Base-by-base conservation (phyloP, 2,113 vertebrate genomes). In the Callorhinus ursinus region DNA sequence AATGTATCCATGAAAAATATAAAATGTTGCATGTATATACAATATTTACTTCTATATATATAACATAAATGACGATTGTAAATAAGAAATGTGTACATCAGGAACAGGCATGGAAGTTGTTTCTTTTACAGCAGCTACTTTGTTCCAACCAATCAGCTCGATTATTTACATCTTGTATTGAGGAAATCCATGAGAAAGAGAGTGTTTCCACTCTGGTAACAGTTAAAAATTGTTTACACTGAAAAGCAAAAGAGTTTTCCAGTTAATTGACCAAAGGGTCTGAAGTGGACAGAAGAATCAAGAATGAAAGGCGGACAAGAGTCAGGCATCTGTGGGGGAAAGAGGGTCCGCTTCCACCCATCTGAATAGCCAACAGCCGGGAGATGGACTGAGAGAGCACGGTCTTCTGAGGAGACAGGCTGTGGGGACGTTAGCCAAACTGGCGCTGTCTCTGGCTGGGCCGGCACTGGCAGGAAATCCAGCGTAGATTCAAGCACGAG, bases 71-170 rank as follows among this genome's bases (percentile, higher is more conserved):
- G 95, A 97, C 94, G 97, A 97, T 49, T 55, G 93, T 84, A 97
- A 97, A 95, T 97, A 96, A 97, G 99, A 99, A 99, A 99, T 99
- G 98, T 99, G 98, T 98, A 95, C 98, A 98, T 98, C 93, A 98
- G 80, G 82, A 98, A 82, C 61, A 63, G 77, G 86, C 53, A 36
- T 0, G 82, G 49, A 24, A 0, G 26, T 39, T 13, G 28, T 22
- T 26, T 28, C 33, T 46, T 28, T 39, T 19, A n/a, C 26, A 28
- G 65, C 15, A 4, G 81, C 77, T 55, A 5, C 81, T 80, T 39
- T 28, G 82, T 53, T 46, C 93, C 22, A 36, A 83, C 13, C 4
- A 22, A 6, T 46, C 22, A 8, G 18, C 26, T 86, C 71, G 18
- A 8, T 57, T 87, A 92, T 83, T 89, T 93, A 89, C 83, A 33